These are phyloP conservation scores for Cynodonichthys magdalenae DNA, from an alignment of 2,797 vertebrate species.

Conservation along the genomic window DNA sequence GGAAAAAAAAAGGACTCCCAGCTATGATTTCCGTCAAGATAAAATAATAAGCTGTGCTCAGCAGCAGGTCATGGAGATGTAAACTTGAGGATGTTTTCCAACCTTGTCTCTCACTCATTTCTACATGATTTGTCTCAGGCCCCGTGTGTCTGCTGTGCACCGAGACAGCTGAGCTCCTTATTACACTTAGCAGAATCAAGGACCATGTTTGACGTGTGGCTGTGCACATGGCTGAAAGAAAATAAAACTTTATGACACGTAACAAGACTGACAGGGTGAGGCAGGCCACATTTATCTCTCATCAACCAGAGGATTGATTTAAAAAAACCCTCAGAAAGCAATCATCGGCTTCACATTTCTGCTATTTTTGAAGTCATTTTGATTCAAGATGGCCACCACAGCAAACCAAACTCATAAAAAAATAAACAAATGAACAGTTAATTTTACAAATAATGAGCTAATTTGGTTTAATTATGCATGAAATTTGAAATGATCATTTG, in stretches of 20 bases:
- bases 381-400: too few species aligned
- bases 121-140: slow-evolving; percentile 17
- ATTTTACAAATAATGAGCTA: too few species aligned
- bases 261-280: slow-evolving; percentile 21
- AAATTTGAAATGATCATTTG: too few species aligned
- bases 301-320: background rate
- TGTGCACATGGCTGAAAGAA: slow-evolving; percentile 16
- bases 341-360: too few species aligned
- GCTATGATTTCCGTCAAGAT: slow-evolving; percentile 8
- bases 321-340: background rate
- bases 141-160: slow-evolving; percentile 21
- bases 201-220: slow-evolving; percentile 36
- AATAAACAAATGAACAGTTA: too few species aligned
- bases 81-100: slow-evolving; percentile 5
- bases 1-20: background rate
- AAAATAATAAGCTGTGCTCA: slow-evolving; percentile 21
- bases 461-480: too few species aligned
- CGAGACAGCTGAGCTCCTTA: slow-evolving; percentile 46
- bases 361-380: too few species aligned
- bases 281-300: slow-evolving; percentile 6
- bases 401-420: too few species aligned
- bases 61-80: slow-evolving; percentile 3
- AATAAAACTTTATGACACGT: slow-evolving; percentile 24
- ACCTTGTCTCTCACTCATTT: slow-evolving; percentile 3
- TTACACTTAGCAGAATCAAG: slow-evolving; percentile 47